Evolutionary conservation across 2,888 invertebrate genomes (phyloP).

Genomic region (Fissipunctia ypsillon): DNA sequence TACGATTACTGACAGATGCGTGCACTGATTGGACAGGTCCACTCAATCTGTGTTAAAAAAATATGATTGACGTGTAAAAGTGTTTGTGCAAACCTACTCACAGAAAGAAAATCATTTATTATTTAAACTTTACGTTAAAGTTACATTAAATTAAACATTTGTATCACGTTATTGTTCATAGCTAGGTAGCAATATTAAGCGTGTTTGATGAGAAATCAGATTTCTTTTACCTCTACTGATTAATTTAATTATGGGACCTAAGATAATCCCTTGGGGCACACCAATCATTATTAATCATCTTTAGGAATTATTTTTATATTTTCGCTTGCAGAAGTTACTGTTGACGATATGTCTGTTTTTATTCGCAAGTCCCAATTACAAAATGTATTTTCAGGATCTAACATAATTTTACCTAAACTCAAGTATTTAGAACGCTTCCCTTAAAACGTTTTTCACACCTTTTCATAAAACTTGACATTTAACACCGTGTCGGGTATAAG

Average conservation of each 20-base stretch:
- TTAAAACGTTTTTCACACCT: not conserved
- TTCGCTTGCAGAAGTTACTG: not conserved
- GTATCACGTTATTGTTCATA: not conserved
- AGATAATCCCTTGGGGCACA: not conserved
- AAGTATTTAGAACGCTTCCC: slow-evolving; percentile 1
- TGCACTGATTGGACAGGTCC: too few species aligned
- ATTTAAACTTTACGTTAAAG: too few species aligned
- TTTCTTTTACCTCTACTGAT: not conserved
- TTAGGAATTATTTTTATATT: not conserved
- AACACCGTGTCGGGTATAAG: slow-evolving; percentile 51
- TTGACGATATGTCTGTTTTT: not conserved
- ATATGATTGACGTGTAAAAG: too few species aligned
- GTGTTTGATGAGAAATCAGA: not conserved
- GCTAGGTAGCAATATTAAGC: not conserved
- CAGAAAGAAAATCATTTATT: too few species aligned
- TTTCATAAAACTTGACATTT: slow-evolving; percentile 41
- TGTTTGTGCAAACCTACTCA: too few species aligned
- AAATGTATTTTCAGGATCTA: not conserved
- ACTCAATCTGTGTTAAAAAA: too few species aligned
- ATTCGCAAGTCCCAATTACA: not conserved
- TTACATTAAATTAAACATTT: not conserved
- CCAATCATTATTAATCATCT: not conserved
- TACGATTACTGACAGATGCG: too few species aligned
- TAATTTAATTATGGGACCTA: not conserved
- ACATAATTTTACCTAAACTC: not conserved